Evolutionary conservation across 2,113 vertebrate genomes (phyloP).

Genomic region (Passerina amoena): DNA sequence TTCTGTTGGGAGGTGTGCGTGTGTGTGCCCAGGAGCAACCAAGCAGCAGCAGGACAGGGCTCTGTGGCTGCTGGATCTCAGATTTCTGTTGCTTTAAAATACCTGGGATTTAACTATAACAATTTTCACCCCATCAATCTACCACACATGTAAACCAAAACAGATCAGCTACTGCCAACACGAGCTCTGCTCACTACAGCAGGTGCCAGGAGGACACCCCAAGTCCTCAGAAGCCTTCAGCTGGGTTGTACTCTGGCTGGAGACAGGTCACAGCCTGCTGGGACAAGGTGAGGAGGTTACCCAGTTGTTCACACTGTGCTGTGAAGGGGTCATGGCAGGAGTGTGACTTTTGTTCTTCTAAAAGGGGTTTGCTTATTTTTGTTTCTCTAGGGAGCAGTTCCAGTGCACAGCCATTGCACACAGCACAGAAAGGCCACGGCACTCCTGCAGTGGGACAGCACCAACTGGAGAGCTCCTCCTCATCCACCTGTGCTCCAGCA

Average conservation of each 20-base stretch:
- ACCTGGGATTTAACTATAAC: not conserved
- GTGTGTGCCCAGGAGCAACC: not conserved
- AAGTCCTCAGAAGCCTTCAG: not conserved
- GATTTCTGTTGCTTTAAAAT: not conserved
- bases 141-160: not conserved
- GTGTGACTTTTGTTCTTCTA: not conserved
- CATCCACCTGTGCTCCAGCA: not conserved
- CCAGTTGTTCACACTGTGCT: not conserved
- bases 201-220: not conserved
- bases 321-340: not conserved
- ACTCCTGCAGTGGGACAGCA: rapidly evolving
- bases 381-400: not conserved
- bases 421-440: rapidly evolving
- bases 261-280: not conserved
- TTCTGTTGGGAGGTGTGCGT: not conserved
- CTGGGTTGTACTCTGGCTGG: not conserved
- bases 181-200: not conserved
- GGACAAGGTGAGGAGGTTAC: not conserved
- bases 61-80: not conserved
- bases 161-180: not conserved
- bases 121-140: not conserved
- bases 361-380: not conserved
- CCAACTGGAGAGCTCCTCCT: not conserved
- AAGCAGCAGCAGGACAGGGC: not conserved
- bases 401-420: not conserved